Base-by-base conservation (phyloP, 1,140 invertebrate genomes). In the Brachionus rubens region DNA sequence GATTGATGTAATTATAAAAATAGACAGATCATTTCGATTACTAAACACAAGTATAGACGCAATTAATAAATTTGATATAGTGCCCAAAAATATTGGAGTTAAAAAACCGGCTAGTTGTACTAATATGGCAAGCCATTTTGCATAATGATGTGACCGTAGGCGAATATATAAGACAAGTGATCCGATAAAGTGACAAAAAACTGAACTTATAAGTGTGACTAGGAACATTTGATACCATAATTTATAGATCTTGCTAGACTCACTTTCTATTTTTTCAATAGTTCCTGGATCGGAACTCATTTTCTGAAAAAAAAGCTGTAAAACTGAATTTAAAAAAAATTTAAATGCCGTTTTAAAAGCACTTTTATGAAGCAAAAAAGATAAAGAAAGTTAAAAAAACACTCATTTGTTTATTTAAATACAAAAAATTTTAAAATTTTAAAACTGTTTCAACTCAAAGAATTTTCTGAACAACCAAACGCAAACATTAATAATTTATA, bases 151-250 rank as follows among this genome's bases (percentile, higher is more conserved):
- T n/a, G 68, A 72, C 9, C 68, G 68, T 16, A 72, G 24, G 0
- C 68, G 43, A 30, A 52, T 3, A 54, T 36, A 72, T 24, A 72
- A 46, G 21, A 72, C 46, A 12, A 72, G 41, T 12, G 43, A 72
- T 16, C 68, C 68, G 10, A 72, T 72, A 33, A 33, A 52, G 50
- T 72, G 68, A 30, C 28, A 72, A 10, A 72, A 24, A n/a, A 72
- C 40, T 12, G 68, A 72, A 30, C 68, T 72, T 16, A 72, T 72
- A 5, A 72, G 24, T 12, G 68, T 72, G 1, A 36, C 36, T 26
- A 72, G 21, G 24, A 72, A 72, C 68, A 72, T 72, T 48, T 48
- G 43, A 72, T 50, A 50, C 68, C 68, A 72, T 12, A 72, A 21
- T 19, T 41, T 48, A n/a, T 41, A 54, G 1, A 72, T 72, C 9